phyloP scores from a whole-genome alignment of 2,888 invertebrate species.

The Epirrhoe tristata region DNA sequence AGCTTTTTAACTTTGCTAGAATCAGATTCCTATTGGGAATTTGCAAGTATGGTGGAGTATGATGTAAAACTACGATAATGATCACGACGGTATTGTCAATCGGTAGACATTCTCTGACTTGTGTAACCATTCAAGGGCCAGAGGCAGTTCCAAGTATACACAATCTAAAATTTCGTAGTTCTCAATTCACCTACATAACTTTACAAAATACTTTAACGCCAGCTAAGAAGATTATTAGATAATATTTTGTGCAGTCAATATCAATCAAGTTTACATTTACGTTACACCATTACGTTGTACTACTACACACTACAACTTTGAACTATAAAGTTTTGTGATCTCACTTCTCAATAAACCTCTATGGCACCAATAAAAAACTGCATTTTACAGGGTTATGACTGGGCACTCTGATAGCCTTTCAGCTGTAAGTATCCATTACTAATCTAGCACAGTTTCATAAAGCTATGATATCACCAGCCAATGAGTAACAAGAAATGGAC shows the following conservation, averaged over 20 bases:
- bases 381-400: constrained; percentile 42
- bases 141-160: no score
- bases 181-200: no score
- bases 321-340: constrained; percentile 6
- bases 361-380: constrained; percentile 23
- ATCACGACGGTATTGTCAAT: no score
- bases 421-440: constrained; percentile 59
- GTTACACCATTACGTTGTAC: no score
- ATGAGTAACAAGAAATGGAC: background rate
- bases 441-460: constrained; percentile 64
- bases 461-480: constrained; percentile 57
- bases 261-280: no score
- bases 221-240: no score
- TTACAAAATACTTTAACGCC: no score
- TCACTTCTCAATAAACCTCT: constrained; percentile 26
- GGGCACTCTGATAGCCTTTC: constrained; percentile 60
- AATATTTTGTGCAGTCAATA: no score
- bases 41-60: constrained; percentile 58
- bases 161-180: no score
- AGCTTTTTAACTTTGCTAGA: constrained; percentile 74
- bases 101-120: no score
- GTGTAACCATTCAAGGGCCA: no score
- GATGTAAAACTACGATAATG: background rate
- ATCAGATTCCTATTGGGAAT: constrained; percentile 65
- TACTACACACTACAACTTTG: no score